Evolutionary conservation across 2,113 vertebrate species (phyloP).

Genomic region (Carassius auratus): DNA sequence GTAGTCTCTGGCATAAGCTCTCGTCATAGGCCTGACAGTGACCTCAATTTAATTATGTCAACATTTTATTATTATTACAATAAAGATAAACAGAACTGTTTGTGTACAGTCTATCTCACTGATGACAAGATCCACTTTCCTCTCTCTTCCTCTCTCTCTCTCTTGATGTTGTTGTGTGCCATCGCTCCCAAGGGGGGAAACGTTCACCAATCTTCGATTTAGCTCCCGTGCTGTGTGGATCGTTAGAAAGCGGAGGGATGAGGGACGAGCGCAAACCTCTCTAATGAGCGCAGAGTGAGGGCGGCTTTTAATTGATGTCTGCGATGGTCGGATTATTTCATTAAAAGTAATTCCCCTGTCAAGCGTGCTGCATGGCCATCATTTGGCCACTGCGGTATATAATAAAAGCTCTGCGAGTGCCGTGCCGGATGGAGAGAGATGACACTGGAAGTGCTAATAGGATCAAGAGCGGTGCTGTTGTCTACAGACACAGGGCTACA

Average conservation of each 20-base stretch:
- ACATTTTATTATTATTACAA: background rate
- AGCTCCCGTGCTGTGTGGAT: constrained; percentile 64
- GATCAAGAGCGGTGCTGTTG: constrained; percentile 55
- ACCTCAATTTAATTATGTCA: background rate
- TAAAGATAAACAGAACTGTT: background rate
- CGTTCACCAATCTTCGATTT: constrained; percentile 68
- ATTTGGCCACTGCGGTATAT: constrained; percentile 68
- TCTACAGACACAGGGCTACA: background rate
- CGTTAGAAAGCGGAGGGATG: constrained; percentile 73
- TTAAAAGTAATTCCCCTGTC: constrained; percentile 78
- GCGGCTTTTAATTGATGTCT: constrained; percentile 79
- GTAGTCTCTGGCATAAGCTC: background rate
- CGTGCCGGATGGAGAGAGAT: constrained; percentile 66
- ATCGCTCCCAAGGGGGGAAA: constrained; percentile 63
- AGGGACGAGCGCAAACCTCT: constrained; percentile 71
- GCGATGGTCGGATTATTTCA: constrained; percentile 76
- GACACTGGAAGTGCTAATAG: constrained; percentile 67
- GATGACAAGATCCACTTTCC: background rate
- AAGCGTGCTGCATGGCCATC: constrained; percentile 71
- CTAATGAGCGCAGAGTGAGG: constrained; percentile 65
- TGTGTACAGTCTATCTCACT: background rate
- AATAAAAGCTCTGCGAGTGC: constrained; percentile 64
- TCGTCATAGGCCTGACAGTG: background rate
- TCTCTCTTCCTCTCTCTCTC: constrained; percentile 9
- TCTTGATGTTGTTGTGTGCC: constrained; percentile 49